Evolutionary conservation across 2,888 invertebrate genomes (phyloP), one percentile per base, ranked within the genome.

Genomic region (Nymphalis polychloros): DNA sequence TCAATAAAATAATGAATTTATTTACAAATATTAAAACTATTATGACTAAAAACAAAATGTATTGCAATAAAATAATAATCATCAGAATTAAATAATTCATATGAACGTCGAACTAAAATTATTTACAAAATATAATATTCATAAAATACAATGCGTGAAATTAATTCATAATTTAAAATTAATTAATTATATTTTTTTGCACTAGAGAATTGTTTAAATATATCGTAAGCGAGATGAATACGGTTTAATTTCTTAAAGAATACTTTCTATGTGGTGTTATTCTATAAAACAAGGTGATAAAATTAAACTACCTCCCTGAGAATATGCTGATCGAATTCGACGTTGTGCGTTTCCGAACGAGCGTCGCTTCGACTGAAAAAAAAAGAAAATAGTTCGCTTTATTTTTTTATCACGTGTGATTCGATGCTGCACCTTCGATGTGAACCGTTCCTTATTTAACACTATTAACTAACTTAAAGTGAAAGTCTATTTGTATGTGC

Each of bases 301-400:
- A 59, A 68, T 59, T 64, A 55, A 80, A 90, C 94, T 96, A 96
- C 94, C 96, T 96, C 76, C 94, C 94, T 59, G 96, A 95, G 88
- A 96, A 96, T 89, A 96, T 95, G 86, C 94, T 96, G 85, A 96
- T 95, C 69, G 96, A 94, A 81, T 95, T 95, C 71, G 95, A 95
- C 69, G 95, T 93, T 71, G 95, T 94, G 77, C 96, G 93, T 85
- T 96, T 96, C 72, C 96, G 93, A 63, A 95, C 94, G 68, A 96
- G 93, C 71, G 94, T 93, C 27, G 95, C 95, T 72, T 95, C 95
- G 82, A 95, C 96, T 96, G 93, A 72, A 94, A 94, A 81, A 61
- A 77, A 74, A 71, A 68, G 48, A 66, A 68, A 65, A 72, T 64
- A 17, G 8, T 5, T 63, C 27, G 63, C 53, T 65, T 52, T 31